phyloP scores from a whole-genome alignment of 2,113 vertebrate genomes.

The Apteryx owenii region DNA sequence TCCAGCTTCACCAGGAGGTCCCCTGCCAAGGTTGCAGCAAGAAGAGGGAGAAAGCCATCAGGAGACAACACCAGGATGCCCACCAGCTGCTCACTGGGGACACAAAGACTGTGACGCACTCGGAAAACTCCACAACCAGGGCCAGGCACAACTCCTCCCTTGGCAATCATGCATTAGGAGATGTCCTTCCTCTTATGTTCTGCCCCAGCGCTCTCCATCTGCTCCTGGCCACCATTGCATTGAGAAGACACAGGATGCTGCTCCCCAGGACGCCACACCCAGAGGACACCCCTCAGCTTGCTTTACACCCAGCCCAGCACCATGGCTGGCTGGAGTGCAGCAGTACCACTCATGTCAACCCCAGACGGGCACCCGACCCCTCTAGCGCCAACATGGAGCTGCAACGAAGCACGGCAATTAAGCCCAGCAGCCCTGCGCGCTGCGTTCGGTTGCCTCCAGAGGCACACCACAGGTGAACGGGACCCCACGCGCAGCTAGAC shows the following conservation, averaged over 20 bases:
- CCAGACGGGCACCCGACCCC: not conserved
- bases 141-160: not conserved
- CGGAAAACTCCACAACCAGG: not conserved
- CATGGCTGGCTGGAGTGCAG: not conserved
- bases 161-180: not conserved
- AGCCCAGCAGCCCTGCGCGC: not conserved
- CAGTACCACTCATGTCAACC: fast-evolving
- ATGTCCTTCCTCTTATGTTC: not conserved
- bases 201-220: too few relatives aligned
- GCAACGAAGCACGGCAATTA: not conserved
- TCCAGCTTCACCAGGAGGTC: not conserved
- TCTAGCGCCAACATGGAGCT: fast-evolving
- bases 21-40: fast-evolving
- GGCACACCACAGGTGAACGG: not conserved
- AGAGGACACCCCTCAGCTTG: not conserved
- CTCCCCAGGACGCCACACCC: not conserved
- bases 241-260: too few relatives aligned
- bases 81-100: not conserved
- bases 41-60: not conserved
- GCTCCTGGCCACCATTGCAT: not conserved
- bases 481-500: not conserved
- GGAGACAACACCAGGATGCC: fast-evolving
- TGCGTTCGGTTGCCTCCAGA: not conserved
- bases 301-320: not conserved
- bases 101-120: not conserved